Evolutionary conservation across 30 jellyfish, hydroid and myxozoan species (phyloP), one percentile per base, ranked within the genome.

Genomic region (Aurelia sp.): DNA sequence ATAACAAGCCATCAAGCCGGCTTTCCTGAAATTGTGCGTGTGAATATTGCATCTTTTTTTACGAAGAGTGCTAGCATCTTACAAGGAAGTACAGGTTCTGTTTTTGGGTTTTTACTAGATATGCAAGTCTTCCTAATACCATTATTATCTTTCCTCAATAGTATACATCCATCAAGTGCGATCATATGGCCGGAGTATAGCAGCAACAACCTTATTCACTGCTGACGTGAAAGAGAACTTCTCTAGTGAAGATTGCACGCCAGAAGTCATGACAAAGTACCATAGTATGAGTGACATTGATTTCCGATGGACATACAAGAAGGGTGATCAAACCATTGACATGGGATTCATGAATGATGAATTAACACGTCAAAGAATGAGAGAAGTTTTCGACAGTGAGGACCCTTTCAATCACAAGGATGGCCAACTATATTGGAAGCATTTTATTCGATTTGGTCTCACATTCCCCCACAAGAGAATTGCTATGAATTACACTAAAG

Each of bases 91-190:
- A n/a, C n/a, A n/a, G n/a, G n/a, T n/a, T n/a, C n/a, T n/a, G n/a
- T n/a, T n/a, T n/a, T n/a, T n/a, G n/a, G n/a, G n/a, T n/a, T n/a
- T n/a, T n/a, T n/a, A n/a, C n/a, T n/a, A n/a, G n/a, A n/a, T 40
- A 40, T 40, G 51, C 6, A 44, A 44, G 55, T 44, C 55, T 44
- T 44, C 8, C 55, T 44, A 44, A 44, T 44, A 13, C 55, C 55
- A 44, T 44, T 10, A 44, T 44, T 10, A 44, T 44, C 55, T 44
- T 1, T 44, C 15, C 55, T 44, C 55, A 44, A 44, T 9, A 92
- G 98, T 81, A 31, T 86, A 92, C 86, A 79, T 92, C 9, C 98
- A 92, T 57, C 98, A 92, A 79, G 98, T 92, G 50, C 96, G 98
- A 18, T 58, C 96, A 13, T 92, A 86, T 71, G 98, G 95, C 47